phyloP scores from a whole-genome alignment of 2,797 vertebrate genomes.

The Poecilia velifera region DNA sequence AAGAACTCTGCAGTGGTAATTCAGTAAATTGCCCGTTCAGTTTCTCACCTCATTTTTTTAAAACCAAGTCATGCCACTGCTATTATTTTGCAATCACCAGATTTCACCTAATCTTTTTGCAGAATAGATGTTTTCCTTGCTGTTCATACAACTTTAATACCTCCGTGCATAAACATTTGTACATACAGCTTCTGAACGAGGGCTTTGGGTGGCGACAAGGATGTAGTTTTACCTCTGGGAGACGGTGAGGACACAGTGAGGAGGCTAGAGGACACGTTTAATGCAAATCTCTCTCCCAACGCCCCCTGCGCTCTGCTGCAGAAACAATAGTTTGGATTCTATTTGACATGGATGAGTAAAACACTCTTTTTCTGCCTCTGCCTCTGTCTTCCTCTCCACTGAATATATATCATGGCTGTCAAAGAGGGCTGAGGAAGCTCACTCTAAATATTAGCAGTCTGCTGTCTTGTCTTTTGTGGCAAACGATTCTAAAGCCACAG shows the following conservation, averaged over 20 bases:
- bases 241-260: constrained; percentile 38
- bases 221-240: constrained; percentile 23
- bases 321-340: constrained; percentile 60
- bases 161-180: constrained; percentile 1
- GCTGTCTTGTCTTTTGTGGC: constrained; percentile 59
- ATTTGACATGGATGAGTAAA: constrained; percentile 68
- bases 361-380: constrained; percentile 20
- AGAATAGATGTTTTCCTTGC: constrained; percentile 34
- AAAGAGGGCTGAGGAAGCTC: constrained; percentile 55
- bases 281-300: constrained; percentile 61
- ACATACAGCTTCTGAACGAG: constrained; percentile 15
- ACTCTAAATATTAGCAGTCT: constrained; percentile 69
- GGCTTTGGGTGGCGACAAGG: constrained; percentile 15
- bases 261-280: constrained; percentile 58
- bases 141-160: constrained; percentile 16
- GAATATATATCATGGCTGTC: constrained; percentile 69
- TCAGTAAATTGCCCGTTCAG: constrained; percentile 14
- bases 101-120: constrained; percentile 33
- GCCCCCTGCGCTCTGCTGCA: constrained; percentile 33
- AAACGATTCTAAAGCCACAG: constrained; percentile 38
- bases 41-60: constrained; percentile 9
- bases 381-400: constrained; percentile 37
- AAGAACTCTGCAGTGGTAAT: constrained; percentile 3
- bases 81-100: constrained; percentile 36
- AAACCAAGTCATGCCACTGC: constrained; percentile 12